phyloP scores from a whole-genome alignment of 23 tunicate species.

The Trididemnum nubilum region DNA sequence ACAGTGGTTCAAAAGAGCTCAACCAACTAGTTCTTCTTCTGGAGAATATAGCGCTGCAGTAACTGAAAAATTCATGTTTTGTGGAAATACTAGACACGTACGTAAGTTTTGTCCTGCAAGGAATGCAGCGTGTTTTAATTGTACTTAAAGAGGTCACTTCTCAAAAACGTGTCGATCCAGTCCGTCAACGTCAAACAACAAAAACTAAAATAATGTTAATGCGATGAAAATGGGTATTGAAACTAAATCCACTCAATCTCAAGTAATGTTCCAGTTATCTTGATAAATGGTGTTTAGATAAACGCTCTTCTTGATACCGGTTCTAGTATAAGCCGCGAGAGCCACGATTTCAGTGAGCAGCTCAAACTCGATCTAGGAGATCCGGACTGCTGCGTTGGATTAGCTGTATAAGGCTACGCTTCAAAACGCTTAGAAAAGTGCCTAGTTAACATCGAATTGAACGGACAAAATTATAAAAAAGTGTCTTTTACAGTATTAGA shows the following conservation, averaged over 20 bases:
- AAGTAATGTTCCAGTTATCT: not conserved
- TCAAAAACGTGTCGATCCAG: not conserved
- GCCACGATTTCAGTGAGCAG: not conserved
- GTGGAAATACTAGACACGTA: not conserved
- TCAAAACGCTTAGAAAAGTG: not conserved
- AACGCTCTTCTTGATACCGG: not conserved
- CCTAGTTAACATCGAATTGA: not conserved
- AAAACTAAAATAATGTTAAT: not conserved
- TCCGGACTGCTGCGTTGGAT: not conserved
- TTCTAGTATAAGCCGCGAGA: not conserved
- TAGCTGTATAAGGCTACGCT: not conserved
- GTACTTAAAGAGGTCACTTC: not conserved
- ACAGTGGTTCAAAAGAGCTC: too few species aligned
- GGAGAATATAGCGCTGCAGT: not conserved
- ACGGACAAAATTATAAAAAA: not conserved
- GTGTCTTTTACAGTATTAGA: not conserved
- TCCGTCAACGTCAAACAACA: not conserved
- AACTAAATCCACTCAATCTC: not conserved
- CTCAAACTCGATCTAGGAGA: not conserved
- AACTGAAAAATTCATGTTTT: not conserved
- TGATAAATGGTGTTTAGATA: not conserved
- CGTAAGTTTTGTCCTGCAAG: constrained; percentile 4
- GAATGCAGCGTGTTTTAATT: constrained; percentile 3
- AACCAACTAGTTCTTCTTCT: not conserved
- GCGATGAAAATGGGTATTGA: not conserved